Evolutionary conservation across 2,888 invertebrate species (phyloP), one percentile per base, ranked within the genome.

Genomic region (Phoenoteleia sp.): DNA sequence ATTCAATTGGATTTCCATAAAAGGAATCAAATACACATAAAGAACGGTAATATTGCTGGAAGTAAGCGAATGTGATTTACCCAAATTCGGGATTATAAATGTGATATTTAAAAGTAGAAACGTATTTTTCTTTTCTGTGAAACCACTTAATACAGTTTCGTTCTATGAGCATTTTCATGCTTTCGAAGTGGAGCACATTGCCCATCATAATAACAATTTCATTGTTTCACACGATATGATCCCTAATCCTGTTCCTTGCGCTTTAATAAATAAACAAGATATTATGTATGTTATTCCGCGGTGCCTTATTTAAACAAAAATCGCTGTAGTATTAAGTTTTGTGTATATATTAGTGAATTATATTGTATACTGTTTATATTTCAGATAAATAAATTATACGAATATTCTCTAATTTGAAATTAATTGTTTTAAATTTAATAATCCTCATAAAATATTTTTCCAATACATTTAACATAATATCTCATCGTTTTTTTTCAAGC

Each of bases 1-100:
- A 52, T 60, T 21, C 17, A 36, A 60, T 7, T 60, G 60, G 60
- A n/a, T 21, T 39, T 39, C 11, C 21, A 56, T 56, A 29, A 56
- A 56, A 56, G 29, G 56, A 27, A 56, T 23, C 11, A 56, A 33
- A 56, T 56, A 56, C 17, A 17, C 29, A 56, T 27, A 7, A 56
- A n/a, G 33, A 3, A 76, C 58, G 7, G 56, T 76, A 4, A 11
- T 76, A 36, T 45, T 66, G 45, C 0, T 76, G 2, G 11, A 56
- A 17, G 54, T 76, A 4, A 29, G 11, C 19, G 66, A 66, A 19
- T 25, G n/a, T 45, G 19, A 76, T 39, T 60, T 76, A 19, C 76
- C 76, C 1, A 66, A 27, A 19, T 76, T 66, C 33, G 76, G 76
- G 7, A 25, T 21, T 4, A 76, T 76, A 45, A 13, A 56, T 19